Base-by-base conservation (phyloP, 2,113 vertebrate genomes). In the Oryzias melastigma region DNA sequence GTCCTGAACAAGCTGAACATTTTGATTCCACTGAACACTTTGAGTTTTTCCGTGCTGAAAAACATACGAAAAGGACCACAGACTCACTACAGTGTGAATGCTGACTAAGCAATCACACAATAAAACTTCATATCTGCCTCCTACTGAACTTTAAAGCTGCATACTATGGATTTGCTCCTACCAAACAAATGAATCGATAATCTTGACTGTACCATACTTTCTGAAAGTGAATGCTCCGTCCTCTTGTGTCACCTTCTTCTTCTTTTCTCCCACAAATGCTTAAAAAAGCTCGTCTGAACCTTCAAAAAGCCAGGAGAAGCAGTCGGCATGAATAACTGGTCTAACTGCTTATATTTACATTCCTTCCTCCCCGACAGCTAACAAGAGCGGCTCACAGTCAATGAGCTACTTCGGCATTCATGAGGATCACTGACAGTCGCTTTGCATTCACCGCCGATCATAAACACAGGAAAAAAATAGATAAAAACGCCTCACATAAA, bases 341-440 rank as follows among this genome's bases (percentile, higher is more conserved):
- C 80, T 90, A 84, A 88, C 86, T 90, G 87, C 80, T 86, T 79
- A 84, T 90, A 91, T 91, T 90, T 89, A 82, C 89, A 87, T 89
- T 87, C 87, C 89, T 89, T 83, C 90, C 87, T 85, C 88, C 83
- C 84, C 87, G 88, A 90, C 90, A 88, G 86, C 85, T 89, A 91
- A 91, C 86, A 92, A 91, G 87, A 91, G 83, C 85, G 89, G 87
- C 90, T 89, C 89, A 89, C 87, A 91, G 87, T 90, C 90, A 91
- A 90, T 89, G 90, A 91, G 85, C 87, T 88, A 85, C 88, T 90
- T 89, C 85, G 83, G 87, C 88, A 90, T 90, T 90, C 90, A 91
- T 90, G 86, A 91, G 88, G 87, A 91, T 91, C 89, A 90, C 90
- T 85, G 86, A 85, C 88, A 89, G 89, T 88, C 86, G 87, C 89